These are phyloP conservation scores for Clusia tigrina DNA, from an alignment of 2,888 invertebrate genomes.

Conservation along the genomic window DNA sequence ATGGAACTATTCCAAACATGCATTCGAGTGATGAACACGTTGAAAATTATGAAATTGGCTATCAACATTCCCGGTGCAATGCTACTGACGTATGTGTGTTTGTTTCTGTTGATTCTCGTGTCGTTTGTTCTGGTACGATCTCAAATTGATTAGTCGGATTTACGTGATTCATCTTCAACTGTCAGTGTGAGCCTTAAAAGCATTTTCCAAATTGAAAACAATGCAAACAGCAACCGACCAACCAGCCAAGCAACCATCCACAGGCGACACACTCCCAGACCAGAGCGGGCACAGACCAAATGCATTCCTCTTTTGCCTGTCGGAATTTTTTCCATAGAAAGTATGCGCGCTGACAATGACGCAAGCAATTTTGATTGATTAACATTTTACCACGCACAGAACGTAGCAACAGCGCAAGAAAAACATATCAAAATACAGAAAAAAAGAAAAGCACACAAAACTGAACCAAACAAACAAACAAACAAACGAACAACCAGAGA, in stretches of 20 bases:
- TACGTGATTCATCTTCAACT: slow-evolving; percentile 46
- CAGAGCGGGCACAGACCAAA: neutral
- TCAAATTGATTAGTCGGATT: neutral
- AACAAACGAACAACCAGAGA: neutral
- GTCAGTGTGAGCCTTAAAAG: slow-evolving; percentile 37
- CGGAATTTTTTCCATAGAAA: neutral
- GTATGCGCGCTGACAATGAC: slow-evolving; percentile 20
- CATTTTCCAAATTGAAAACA: slow-evolving; percentile 36
- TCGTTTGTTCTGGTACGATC: no score
- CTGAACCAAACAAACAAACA: neutral
- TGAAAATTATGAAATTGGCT: no score
- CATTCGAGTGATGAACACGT: no score
- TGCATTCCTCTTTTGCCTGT: neutral
- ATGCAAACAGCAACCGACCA: slow-evolving; percentile 18
- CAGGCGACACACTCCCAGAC: neutral
- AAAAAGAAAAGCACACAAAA: neutral
- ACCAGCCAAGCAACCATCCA: slow-evolving; percentile 21
- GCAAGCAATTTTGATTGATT: slow-evolving; percentile 47
- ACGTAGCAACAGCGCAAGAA: slow-evolving; percentile 28
- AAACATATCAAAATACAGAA: neutral
- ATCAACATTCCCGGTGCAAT: no score
- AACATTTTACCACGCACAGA: slow-evolving; percentile 41
- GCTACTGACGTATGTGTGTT: no score
- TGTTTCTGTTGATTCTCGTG: no score
- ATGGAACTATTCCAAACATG: no score